Conservation (phyloP, 1,140 invertebrate species). For the Microplitis mediator region DNA sequence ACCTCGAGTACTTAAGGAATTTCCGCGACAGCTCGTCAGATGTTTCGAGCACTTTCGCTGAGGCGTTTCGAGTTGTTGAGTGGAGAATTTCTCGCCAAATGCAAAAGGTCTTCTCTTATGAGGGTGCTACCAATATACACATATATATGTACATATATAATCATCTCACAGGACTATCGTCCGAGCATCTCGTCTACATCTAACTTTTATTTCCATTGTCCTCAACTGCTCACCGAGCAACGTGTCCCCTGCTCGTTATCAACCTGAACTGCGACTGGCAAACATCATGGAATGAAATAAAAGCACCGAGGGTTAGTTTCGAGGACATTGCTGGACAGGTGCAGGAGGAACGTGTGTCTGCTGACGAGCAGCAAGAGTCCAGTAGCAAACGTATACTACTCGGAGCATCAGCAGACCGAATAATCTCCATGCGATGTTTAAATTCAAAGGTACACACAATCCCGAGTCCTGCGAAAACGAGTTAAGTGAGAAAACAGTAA, state of each 20-base stretch:
- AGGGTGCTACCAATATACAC: not conserved
- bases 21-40: constrained; percentile 29
- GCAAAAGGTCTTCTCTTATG: not conserved
- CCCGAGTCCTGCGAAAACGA: not conserved
- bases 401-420: not conserved
- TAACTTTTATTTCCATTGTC: constrained; percentile 6
- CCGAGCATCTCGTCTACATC: not conserved
- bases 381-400: not conserved
- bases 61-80: constrained; percentile 22
- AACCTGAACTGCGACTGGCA: not conserved
- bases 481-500: no score
- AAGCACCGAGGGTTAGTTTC: not conserved
- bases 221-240: not conserved
- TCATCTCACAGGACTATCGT: not conserved
- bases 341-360: not conserved
- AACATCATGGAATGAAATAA: not conserved
- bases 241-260: not conserved
- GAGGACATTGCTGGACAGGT: constrained; percentile 2
- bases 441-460: no score
- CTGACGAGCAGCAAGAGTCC: not conserved
- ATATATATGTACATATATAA: not conserved
- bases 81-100: constrained; percentile 22
- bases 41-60: constrained; percentile 29
- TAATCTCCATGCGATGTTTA: not conserved
- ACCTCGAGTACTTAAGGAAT: constrained; percentile 25